A percentile compares a stretch with the other conserved stretches of the same genome.
Evolutionary conservation across 1,140 invertebrate genomes (phyloP).

Genomic region (Leptinotarsa undecemlineata): DNA sequence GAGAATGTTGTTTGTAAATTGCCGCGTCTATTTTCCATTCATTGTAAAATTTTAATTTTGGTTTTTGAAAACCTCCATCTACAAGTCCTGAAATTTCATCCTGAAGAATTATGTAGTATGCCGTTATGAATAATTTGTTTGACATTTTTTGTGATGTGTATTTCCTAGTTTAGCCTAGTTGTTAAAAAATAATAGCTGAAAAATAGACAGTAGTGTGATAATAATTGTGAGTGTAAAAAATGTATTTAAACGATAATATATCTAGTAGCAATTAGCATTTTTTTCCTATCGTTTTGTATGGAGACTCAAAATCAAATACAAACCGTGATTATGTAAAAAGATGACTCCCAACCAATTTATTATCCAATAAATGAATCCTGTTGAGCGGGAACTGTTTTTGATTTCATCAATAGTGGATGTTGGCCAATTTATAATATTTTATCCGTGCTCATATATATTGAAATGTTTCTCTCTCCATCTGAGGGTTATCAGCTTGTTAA

Average conservation of each 20-base stretch:
- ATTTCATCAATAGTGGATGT: neutral
- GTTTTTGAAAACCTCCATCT: too few relatives aligned
- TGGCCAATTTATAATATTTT: too few relatives aligned
- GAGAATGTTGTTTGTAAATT: too few relatives aligned
- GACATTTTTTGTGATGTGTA: slow-evolving; percentile 29
- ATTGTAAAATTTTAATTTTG: too few relatives aligned
- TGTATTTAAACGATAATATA: slow-evolving; percentile 34
- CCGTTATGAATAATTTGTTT: too few relatives aligned
- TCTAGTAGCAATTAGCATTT: slow-evolving; percentile 18
- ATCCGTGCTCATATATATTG: too few relatives aligned
- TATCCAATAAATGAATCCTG: slow-evolving; percentile 6
- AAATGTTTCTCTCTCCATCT: too few relatives aligned
- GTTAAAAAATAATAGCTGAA: slow-evolving; percentile 31
- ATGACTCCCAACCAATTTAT: neutral
- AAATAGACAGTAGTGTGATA: slow-evolving; percentile 34
- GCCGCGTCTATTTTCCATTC: too few relatives aligned
- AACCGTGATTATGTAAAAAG: neutral
- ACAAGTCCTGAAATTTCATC: too few relatives aligned
- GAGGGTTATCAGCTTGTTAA: too few relatives aligned
- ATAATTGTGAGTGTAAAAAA: slow-evolving; percentile 38
- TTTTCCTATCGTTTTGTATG: slow-evolving; percentile 10
- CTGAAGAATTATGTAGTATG: too few relatives aligned
- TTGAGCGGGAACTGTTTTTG: neutral
- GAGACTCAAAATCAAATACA: neutral
- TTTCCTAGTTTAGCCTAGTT: slow-evolving; percentile 34